Evolutionary conservation across 2,113 vertebrate species (phyloP).

Genomic region (Heterochromis multidens): DNA sequence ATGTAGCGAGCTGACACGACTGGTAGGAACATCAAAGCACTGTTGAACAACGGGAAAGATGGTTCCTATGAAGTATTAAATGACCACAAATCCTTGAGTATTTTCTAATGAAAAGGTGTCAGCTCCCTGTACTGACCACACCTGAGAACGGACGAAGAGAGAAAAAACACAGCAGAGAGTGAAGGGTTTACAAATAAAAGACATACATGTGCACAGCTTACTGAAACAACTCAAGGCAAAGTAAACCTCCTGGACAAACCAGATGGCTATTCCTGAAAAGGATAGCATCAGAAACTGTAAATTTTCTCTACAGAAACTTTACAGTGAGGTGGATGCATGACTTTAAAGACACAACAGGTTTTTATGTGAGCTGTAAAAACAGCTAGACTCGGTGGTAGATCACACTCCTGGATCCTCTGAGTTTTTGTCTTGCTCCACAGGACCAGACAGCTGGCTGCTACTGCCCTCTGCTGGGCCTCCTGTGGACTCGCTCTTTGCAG

Average conservation of each 20-base stretch:
- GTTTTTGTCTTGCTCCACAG: constrained; percentile 9
- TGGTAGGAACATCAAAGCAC: not conserved
- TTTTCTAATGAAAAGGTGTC: constrained; percentile 33
- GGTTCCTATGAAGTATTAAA: not conserved
- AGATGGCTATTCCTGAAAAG: constrained; percentile 58
- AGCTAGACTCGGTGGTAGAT: constrained; percentile 8
- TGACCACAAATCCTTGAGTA: constrained; percentile 30
- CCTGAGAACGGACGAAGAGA: constrained; percentile 59
- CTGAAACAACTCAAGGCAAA: constrained; percentile 59
- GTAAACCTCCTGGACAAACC: constrained; percentile 41
- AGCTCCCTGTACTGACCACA: constrained; percentile 62
- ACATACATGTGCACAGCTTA: constrained; percentile 36
- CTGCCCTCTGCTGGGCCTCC: constrained; percentile 56
- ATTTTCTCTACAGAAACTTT: constrained; percentile 41
- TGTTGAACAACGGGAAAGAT: not conserved
- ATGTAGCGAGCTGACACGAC: constrained; percentile 3
- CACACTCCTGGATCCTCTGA: constrained; percentile 50
- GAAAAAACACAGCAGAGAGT: constrained; percentile 27
- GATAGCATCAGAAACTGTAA: constrained; percentile 45
- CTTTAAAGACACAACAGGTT: constrained; percentile 57
- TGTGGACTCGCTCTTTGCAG: not conserved
- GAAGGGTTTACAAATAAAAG: constrained; percentile 32
- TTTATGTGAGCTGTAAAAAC: constrained; percentile 27
- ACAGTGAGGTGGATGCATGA: constrained; percentile 42
- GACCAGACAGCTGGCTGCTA: constrained; percentile 1